Conservation (phyloP, 1,140 invertebrate genomes). For the Tetramorium simillimum region DNA sequence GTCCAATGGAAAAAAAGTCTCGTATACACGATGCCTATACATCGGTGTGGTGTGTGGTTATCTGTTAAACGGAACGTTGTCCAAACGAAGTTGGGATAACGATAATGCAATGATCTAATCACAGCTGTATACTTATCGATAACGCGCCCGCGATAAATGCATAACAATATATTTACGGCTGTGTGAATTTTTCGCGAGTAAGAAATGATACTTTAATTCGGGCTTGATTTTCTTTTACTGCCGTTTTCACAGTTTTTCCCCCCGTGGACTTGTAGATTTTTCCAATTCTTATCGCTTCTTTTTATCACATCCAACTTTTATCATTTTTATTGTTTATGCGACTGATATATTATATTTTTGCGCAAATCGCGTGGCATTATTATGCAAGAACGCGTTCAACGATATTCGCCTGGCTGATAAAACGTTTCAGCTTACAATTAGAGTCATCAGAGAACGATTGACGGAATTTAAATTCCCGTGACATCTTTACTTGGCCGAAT, state of each 20-base stretch:
- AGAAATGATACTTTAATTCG: neutral
- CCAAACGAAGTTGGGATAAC: neutral
- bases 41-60: neutral
- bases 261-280: neutral
- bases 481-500: neutral
- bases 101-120: slow-evolving; percentile 42
- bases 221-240: neutral
- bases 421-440: neutral
- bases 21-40: neutral
- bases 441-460: neutral
- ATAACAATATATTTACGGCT: neutral
- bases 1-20: neutral
- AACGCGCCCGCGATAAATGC: slow-evolving; percentile 29
- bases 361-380: neutral
- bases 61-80: neutral
- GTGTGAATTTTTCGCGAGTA: neutral
- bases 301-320: neutral
- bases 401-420: neutral
- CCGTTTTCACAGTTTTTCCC: neutral
- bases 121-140: slow-evolving; percentile 36
- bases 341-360: neutral
- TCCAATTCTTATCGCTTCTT: neutral
- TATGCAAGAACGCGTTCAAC: neutral
- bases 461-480: neutral
- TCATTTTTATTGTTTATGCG: neutral